phyloP scores from a whole-genome alignment of 2,797 vertebrate genomes.

The Steatocranus sp. region DNA sequence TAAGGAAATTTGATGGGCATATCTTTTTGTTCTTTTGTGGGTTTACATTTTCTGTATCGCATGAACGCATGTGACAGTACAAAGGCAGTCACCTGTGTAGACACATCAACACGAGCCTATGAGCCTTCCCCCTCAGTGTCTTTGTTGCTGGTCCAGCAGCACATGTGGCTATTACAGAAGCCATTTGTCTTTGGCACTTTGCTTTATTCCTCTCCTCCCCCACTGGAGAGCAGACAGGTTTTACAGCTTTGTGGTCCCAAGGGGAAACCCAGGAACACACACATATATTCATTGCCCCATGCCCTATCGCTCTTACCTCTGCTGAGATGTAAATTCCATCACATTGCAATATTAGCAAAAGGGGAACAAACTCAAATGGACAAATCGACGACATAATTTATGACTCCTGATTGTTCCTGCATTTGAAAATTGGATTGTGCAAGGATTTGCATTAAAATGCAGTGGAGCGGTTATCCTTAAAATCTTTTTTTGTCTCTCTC shows the following conservation, averaged over 20 bases:
- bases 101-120: neutral
- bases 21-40: neutral
- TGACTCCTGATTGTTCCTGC: conserved; percentile 29
- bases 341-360: conserved; percentile 6
- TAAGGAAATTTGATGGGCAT: neutral
- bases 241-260: conserved; percentile 54
- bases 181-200: conserved; percentile 73
- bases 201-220: conserved; percentile 66
- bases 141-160: conserved; percentile 63
- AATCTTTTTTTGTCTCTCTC: neutral
- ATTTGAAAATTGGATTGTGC: conserved; percentile 50
- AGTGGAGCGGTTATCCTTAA: conserved; percentile 3
- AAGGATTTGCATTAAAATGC: conserved; percentile 35
- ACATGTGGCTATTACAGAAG: conserved; percentile 63
- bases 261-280: conserved; percentile 28
- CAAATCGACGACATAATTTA: conserved; percentile 27
- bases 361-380: neutral
- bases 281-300: neutral
- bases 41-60: neutral
- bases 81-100: neutral
- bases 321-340: conserved; percentile 41
- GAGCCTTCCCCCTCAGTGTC: conserved; percentile 5
- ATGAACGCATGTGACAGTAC: neutral
- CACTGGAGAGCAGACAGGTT: conserved; percentile 65
- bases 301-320: conserved; percentile 4